phyloP scores from a whole-genome alignment of 2,113 vertebrate genomes.

The Leucopsar rothschildi region DNA sequence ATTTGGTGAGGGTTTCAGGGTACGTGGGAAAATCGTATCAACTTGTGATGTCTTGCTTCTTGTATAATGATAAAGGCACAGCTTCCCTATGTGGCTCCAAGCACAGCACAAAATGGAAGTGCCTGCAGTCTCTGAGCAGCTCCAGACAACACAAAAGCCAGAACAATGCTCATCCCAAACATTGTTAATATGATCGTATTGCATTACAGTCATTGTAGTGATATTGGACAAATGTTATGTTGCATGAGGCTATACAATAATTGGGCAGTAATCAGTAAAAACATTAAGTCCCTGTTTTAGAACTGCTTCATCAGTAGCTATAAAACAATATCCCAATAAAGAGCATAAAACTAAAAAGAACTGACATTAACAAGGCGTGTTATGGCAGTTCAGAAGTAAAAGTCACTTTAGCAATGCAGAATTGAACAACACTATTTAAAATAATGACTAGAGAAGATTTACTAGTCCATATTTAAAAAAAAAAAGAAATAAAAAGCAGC shows the following conservation, averaged over 20 bases:
- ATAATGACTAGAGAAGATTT: neutral
- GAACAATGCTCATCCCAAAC: neutral
- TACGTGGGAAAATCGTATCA: neutral
- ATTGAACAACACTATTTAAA: neutral
- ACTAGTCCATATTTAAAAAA: neutral
- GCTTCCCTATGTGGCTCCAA: neutral
- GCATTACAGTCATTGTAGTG: neutral
- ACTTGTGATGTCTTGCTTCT: neutral
- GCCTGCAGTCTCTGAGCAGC: neutral
- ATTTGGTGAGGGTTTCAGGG: slow-evolving; percentile 1
- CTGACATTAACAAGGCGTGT: neutral
- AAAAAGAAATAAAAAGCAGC: neutral
- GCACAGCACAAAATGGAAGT: slow-evolving; percentile 14
- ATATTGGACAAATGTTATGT: neutral
- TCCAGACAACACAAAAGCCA: neutral
- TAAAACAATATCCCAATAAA: slow-evolving; percentile 29
- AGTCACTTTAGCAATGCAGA: slow-evolving; percentile 22
- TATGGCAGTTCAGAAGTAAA: slow-evolving; percentile 7
- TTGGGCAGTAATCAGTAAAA: slow-evolving; percentile 32
- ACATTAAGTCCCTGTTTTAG: slow-evolving; percentile 13
- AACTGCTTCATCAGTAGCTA: neutral
- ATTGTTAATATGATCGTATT: neutral
- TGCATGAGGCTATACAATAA: neutral
- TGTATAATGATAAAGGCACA: neutral
- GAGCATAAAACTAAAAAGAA: neutral